Conservation (phyloP, 2,113 vertebrate genomes). For the Riparia riparia region DNA sequence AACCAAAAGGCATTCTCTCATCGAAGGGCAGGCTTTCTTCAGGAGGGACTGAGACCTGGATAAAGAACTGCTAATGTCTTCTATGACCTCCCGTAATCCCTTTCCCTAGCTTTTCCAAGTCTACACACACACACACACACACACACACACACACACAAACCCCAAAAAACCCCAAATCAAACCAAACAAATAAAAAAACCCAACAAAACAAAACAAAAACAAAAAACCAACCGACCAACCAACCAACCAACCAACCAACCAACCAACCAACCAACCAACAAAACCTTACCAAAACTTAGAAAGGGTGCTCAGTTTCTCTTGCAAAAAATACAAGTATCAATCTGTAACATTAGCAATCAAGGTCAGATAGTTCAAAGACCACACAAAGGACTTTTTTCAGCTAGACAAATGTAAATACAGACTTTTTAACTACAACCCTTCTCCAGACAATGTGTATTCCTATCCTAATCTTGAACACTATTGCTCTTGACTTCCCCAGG, state of each 20-base stretch:
- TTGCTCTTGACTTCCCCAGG: background rate
- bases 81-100: background rate
- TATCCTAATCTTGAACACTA: background rate
- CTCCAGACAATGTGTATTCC: background rate
- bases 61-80: background rate
- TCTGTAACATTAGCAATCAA: background rate
- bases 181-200: background rate
- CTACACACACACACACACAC: background rate
- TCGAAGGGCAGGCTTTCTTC: background rate
- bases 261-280: no score
- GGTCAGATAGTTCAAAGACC: background rate
- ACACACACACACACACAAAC: background rate
- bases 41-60: background rate
- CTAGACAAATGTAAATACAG: background rate
- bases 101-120: background rate
- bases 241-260: no score
- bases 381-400: background rate
- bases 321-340: background rate
- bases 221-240: no score
- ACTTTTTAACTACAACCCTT: background rate
- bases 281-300: background rate
- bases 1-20: background rate
- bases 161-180: no score
- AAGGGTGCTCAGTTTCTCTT: background rate
- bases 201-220: no score